phyloP scores from a whole-genome alignment of 92 coral and sea anemone genomes.

The Epizoanthus rinbou region DNA sequence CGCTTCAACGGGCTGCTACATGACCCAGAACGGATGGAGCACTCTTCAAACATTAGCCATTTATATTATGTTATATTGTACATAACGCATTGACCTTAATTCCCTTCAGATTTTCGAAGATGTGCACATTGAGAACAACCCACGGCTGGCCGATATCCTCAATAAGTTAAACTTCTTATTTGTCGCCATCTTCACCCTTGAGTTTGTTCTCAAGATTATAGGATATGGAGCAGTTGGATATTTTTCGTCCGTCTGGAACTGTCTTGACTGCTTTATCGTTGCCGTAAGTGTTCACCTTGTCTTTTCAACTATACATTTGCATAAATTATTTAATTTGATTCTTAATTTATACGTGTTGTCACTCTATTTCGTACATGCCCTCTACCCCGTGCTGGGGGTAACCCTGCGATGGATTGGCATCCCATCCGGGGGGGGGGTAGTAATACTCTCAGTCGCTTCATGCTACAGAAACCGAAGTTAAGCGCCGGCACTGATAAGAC shows the following conservation, averaged over 20 bases:
- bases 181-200: slow-evolving; percentile 84
- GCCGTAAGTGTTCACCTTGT: slow-evolving; percentile 63
- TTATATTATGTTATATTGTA: neutral
- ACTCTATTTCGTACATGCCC: no score
- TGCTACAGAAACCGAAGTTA: no score
- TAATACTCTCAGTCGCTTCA: no score
- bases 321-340: no score
- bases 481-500: no score
- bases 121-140: slow-evolving; percentile 77
- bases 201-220: slow-evolving; percentile 85
- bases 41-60: no score
- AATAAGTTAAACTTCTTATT: slow-evolving; percentile 78
- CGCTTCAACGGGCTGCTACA: no score
- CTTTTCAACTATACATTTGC: neutral
- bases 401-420: no score
- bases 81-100: neutral
- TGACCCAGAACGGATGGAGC: no score
- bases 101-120: slow-evolving; percentile 85
- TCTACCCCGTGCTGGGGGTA: no score
- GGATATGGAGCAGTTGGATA: slow-evolving; percentile 86
- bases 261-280: slow-evolving; percentile 84
- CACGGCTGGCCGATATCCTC: slow-evolving; percentile 68
- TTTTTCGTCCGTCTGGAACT: slow-evolving; percentile 93
- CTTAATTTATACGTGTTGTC: no score
- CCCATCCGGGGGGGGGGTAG: no score